Evolutionary conservation across 2,797 vertebrate species (phyloP).

Genomic region (Eupleurogrammus muticus): DNA sequence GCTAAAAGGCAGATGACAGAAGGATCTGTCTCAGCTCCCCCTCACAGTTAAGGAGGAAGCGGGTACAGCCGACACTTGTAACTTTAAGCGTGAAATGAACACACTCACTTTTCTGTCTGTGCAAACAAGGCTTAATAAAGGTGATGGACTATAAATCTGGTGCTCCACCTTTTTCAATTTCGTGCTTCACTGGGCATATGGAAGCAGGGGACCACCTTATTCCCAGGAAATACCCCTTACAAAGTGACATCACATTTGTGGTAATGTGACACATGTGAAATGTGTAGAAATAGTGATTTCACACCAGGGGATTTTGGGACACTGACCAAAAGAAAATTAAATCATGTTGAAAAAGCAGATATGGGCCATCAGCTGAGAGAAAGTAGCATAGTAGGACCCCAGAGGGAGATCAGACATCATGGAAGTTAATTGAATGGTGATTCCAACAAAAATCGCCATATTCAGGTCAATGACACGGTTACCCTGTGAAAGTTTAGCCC

Average conservation of each 20-base stretch:
- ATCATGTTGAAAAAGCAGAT: constrained; percentile 46
- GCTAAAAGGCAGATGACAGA: constrained; percentile 46
- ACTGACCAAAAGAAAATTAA: constrained; percentile 57
- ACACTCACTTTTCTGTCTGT: constrained; percentile 74
- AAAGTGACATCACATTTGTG: constrained; percentile 65
- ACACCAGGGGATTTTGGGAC: constrained; percentile 42
- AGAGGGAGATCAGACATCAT: constrained; percentile 40
- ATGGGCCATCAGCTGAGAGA: constrained; percentile 42
- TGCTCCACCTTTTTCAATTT: constrained; percentile 83
- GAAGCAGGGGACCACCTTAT: constrained; percentile 69
- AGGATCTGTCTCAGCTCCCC: constrained; percentile 45
- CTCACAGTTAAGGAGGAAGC: constrained; percentile 51
- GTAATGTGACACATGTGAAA: constrained; percentile 56
- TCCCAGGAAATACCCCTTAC: constrained; percentile 64
- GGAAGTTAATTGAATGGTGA: constrained; percentile 58
- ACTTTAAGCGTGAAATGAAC: constrained; percentile 78
- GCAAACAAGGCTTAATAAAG: constrained; percentile 85
- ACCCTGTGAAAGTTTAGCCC: constrained; percentile 57
- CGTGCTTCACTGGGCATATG: constrained; percentile 74
- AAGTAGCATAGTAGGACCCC: constrained; percentile 44
- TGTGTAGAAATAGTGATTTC: constrained; percentile 42
- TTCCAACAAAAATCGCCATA: constrained; percentile 49
- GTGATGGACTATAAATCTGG: constrained; percentile 76
- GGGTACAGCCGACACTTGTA: constrained; percentile 69
- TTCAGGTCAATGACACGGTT: constrained; percentile 67